These are phyloP conservation scores for Carterocephalus palaemon DNA, from an alignment of 2,888 invertebrate genomes.

Conservation along the genomic window DNA sequence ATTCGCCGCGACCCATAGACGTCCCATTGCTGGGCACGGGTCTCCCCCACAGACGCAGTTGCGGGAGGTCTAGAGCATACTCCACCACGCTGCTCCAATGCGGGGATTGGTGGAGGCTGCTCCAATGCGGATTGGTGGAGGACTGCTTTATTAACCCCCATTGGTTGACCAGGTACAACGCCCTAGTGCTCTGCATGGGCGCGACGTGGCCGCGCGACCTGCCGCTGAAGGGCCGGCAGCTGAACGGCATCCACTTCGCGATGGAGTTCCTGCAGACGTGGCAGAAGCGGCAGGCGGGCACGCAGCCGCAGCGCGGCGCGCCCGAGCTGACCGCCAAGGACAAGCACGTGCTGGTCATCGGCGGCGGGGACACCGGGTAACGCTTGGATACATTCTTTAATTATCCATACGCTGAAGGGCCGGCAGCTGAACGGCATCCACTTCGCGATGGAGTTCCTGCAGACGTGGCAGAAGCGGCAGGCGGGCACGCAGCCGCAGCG, in stretches of 20 bases:
- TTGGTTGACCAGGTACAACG: constrained; percentile 82
- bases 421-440: constrained; percentile 95
- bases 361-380: constrained; percentile 90
- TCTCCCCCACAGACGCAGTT: too few species aligned
- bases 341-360: constrained; percentile 96
- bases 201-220: constrained; percentile 98
- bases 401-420: constrained; percentile 89
- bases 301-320: constrained; percentile 36
- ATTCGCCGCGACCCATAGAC: too few species aligned
- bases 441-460: constrained; percentile 98
- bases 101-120: not conserved
- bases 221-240: constrained; percentile 89
- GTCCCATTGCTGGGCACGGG: too few species aligned
- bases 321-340: constrained; percentile 88
- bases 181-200: constrained; percentile 93
- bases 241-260: constrained; percentile 97
- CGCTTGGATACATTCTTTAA: too few species aligned
- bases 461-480: constrained; percentile 97
- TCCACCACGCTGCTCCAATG: too few species aligned
- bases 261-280: constrained; percentile 98
- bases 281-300: constrained; percentile 95
- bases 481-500: constrained; percentile 76
- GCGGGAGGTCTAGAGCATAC: too few species aligned
- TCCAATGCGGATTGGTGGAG: too few species aligned
- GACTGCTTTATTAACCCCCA: not conserved